These are phyloP conservation scores for Plecotus auritus DNA, from an alignment of 2,113 vertebrate species.

Conservation along the genomic window DNA sequence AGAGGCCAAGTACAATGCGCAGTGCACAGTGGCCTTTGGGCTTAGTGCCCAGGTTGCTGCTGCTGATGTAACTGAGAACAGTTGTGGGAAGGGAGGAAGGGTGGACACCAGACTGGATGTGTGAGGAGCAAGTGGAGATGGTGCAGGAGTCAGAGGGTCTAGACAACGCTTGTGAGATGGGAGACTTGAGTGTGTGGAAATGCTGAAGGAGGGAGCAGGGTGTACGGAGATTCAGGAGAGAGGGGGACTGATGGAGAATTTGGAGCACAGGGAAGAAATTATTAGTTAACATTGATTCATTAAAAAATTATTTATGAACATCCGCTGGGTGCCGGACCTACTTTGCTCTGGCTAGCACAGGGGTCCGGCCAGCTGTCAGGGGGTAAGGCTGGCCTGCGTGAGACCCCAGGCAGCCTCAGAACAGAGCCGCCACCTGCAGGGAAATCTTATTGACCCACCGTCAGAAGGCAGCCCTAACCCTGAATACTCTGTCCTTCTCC, in stretches of 20 bases:
- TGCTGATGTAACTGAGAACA: background rate
- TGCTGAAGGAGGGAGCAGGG: background rate
- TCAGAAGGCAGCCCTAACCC: background rate
- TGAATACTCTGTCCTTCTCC: background rate
- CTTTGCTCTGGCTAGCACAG: background rate
- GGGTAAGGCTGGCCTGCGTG: background rate
- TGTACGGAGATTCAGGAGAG: background rate
- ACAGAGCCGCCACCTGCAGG: background rate
- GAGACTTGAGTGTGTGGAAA: background rate
- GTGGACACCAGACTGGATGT: background rate
- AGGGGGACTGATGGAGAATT: background rate
- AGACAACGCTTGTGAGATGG: background rate
- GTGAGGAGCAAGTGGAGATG: background rate
- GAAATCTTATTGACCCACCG: background rate
- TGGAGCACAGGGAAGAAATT: background rate
- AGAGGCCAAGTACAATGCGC: background rate
- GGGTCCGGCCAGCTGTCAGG: background rate
- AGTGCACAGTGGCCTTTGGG: background rate
- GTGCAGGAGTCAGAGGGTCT: background rate
- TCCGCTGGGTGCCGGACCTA: fast-evolving
- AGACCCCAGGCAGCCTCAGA: background rate
- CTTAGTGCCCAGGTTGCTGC: background rate
- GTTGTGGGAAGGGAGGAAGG: background rate
- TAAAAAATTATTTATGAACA: no score
- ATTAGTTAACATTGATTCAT: background rate